Percentiles rank a stretch among this genome's conserved stretches.
Evolutionary conservation across 1,140 invertebrate genomes (phyloP).

Genomic region (Drosophila ercepeae): DNA sequence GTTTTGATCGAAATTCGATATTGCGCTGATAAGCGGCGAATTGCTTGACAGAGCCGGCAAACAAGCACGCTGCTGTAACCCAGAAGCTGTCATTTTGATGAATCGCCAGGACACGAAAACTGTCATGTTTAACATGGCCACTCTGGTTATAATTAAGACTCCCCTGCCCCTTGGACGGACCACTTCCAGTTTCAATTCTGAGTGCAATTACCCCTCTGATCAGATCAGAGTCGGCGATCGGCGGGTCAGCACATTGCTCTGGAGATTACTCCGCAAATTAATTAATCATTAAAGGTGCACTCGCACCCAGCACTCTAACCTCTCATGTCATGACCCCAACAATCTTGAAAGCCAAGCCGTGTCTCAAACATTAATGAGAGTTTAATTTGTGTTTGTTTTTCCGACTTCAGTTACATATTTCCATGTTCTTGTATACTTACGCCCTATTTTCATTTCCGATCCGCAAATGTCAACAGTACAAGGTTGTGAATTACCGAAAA

Average conservation of each 20-base stretch:
- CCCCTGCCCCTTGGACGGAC: not conserved
- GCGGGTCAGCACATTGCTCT: constrained; percentile 29
- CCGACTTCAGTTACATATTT: constrained; percentile 25
- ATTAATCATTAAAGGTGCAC: constrained; percentile 61
- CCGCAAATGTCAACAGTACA: constrained; percentile 16
- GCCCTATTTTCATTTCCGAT: constrained; percentile 51
- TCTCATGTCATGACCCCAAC: constrained; percentile 19
- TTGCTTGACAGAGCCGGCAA: constrained; percentile 41
- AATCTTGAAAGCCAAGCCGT: constrained; percentile 13
- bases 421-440: constrained; percentile 63
- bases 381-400: constrained; percentile 78
- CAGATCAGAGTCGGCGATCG: constrained; percentile 30
- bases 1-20: constrained; percentile 83
- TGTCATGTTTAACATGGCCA: constrained; percentile 79
- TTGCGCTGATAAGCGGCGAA: constrained; percentile 73
- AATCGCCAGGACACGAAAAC: constrained; percentile 71
- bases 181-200: constrained; percentile 2
- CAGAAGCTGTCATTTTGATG: constrained; percentile 79
- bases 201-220: constrained; percentile 31
- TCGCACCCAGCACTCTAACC: constrained; percentile 15
- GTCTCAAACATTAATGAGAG: constrained; percentile 58
- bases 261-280: constrained; percentile 57
- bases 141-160: constrained; percentile 75
- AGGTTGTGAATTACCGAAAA: constrained; percentile 38
- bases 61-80: constrained; percentile 34